phyloP scores from a whole-genome alignment of 2,797 vertebrate genomes.

The Glossophaga mutica region DNA sequence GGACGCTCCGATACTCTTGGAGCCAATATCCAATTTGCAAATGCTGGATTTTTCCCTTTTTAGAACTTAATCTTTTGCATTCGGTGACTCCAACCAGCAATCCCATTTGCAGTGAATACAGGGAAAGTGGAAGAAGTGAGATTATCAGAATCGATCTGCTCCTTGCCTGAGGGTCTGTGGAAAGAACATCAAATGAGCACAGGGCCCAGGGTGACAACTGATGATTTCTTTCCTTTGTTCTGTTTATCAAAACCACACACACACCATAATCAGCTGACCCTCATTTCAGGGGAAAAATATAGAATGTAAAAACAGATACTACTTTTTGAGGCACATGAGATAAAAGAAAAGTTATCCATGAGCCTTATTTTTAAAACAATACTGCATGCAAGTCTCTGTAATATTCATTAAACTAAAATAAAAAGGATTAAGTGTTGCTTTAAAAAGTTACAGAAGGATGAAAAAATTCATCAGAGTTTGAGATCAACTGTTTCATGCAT shows the following conservation, averaged over 20 bases:
- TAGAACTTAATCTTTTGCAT: background rate
- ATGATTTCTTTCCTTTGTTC: background rate
- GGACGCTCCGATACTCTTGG: background rate
- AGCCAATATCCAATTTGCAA: background rate
- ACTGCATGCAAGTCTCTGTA: background rate
- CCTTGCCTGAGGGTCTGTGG: background rate
- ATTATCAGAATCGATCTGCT: background rate
- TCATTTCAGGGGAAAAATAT: background rate
- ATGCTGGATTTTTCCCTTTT: background rate
- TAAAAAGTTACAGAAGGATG: background rate
- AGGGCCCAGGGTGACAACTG: background rate
- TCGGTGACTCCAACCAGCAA: background rate
- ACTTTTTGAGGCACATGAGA: background rate
- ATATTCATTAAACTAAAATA: background rate
- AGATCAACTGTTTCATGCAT: background rate
- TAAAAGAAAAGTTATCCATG: slow-evolving; percentile 4
- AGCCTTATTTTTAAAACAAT: background rate
- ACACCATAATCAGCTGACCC: background rate
- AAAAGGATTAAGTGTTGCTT: background rate
- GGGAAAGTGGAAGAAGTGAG: background rate
- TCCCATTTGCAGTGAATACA: background rate
- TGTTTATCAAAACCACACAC: background rate
- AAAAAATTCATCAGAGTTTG: background rate
- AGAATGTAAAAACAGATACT: slow-evolving; percentile 2
- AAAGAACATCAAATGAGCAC: background rate